phyloP scores from a whole-genome alignment of 2,113 vertebrate species.

The Pituophis catenifer region DNA sequence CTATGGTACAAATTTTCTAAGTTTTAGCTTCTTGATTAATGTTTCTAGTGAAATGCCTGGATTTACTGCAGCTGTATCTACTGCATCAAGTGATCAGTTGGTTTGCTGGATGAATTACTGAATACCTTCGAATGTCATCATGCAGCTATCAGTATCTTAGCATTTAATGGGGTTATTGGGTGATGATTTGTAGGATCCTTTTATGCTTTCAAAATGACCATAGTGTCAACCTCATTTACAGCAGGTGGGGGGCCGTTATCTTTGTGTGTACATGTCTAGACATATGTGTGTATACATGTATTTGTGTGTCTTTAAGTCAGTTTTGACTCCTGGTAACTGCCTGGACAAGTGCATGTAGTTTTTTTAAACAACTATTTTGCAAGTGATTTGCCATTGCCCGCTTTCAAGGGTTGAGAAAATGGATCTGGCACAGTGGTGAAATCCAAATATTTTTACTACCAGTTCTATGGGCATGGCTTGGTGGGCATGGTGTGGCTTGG shows the following conservation, averaged over 20 bases:
- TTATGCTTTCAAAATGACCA: not conserved
- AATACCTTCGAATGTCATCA: not conserved
- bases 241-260: not conserved
- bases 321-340: not conserved
- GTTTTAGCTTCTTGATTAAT: not conserved
- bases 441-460: no score
- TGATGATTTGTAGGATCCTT: not conserved
- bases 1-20: not conserved
- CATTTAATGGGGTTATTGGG: not conserved
- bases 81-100: not conserved
- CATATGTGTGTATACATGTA: not conserved
- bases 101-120: not conserved
- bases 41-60: not conserved
- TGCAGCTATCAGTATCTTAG: not conserved
- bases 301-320: not conserved
- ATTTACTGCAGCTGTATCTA: not conserved
- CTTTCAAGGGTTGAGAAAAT: not conserved
- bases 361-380: not conserved
- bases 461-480: no score
- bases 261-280: not conserved
- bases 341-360: not conserved
- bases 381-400: not conserved
- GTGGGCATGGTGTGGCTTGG: no score
- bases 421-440: not conserved
- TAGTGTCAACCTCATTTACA: not conserved